Base-by-base conservation (phyloP, 2,113 vertebrate genomes). In the Pluvialis apricaria region DNA sequence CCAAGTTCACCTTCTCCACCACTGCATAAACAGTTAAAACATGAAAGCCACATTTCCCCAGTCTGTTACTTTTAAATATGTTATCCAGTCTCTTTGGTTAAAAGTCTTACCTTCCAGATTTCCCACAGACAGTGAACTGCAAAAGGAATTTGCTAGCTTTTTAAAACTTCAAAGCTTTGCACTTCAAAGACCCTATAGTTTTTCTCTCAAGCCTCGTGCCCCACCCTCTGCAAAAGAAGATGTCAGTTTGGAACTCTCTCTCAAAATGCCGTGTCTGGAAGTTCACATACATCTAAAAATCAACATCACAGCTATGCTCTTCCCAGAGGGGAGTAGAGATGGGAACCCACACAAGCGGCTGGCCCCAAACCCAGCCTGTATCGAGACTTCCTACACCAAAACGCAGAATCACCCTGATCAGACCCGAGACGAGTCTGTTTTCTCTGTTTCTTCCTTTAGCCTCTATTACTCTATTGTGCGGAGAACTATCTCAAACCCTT, bases 131-230 rank as follows among this genome's bases (percentile, higher is more conserved):
- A 80, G 61, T 12, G 28, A 68, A 26, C 32, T 38, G 78, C 47
- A 66, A 24, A 15, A 45, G 51, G 65, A 69, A 57, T 89, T 91
- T 79, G 36, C n/a, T 66, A 40, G 70, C 16, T 78, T 80, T 91
- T 87, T 24, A 40, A 51, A 72, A 90, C 90, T 96, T 95, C 86
- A 92, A 94, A 92, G 92, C 62, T 70, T 60, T 61, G 44, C 40
- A 72, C 70, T 96, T 89, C 93, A 87, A 95, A 96, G 86, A 44
- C 58, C 17, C 40, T 80, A 45, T 45, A 44, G 40, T 57, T 90
- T 88, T 83, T 69, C 78, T 42, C 54, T 73, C 31, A 49, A 68
- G 73, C 52, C 24, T 76, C 42, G 10, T 38, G 82, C 65, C 75
- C 40, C 78, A 76, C 70, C 26, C 92, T 79, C 82, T 69, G 32